Base-by-base conservation (phyloP, 2,888 invertebrate species). In the Lissocephala sabroskyi region DNA sequence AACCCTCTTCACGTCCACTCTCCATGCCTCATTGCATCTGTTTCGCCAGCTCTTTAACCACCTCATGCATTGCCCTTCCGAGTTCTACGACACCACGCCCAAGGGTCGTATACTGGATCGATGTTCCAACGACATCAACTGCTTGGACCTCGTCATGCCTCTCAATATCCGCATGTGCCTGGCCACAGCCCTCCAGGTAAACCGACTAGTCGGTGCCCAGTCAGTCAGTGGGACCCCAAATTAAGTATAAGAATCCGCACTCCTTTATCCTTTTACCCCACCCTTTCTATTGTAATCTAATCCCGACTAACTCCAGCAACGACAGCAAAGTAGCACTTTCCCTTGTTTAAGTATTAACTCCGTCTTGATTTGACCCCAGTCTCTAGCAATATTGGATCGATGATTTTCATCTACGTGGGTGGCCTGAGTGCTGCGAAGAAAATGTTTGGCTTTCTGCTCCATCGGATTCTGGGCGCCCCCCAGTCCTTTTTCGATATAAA, bases 61-160 rank as follows among this genome's bases (percentile, higher is more conserved):
- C 73, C 80, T 88, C 62, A 79, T 90, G 62, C 85, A 85, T 62
- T 87, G 86, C 59, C 89, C 89, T 51, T 86, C 89, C 80, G 83
- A 84, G 57, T 87, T 89, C 83, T 90, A 88, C 82, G 89, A 90
- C 81, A 88, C 86, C 37, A 90, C 89, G 61, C 90, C 91, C 16
- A 81, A 87, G 65, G 91, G 91, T 65, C 86, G 90, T 52, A 86
- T 91, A 56, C 81, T 91, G 59, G 88, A 89, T 82, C 86, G 90
- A 67, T 90, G 89, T 79, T 87, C 88, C 57, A 86, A 84, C 62
- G 89, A 89, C 81, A 84, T 89, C 63, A 86, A 88, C 78, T 83
- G 85, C 39, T 68, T 88, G 82, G 89, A 90, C 80, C 82, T 85
- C 73, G 79, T 81, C 58, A 83, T 89, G 79, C 88, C 89, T 57